Evolutionary conservation across 2,797 vertebrate species (phyloP).

Genomic region (Pteronotus mesoamericanus): DNA sequence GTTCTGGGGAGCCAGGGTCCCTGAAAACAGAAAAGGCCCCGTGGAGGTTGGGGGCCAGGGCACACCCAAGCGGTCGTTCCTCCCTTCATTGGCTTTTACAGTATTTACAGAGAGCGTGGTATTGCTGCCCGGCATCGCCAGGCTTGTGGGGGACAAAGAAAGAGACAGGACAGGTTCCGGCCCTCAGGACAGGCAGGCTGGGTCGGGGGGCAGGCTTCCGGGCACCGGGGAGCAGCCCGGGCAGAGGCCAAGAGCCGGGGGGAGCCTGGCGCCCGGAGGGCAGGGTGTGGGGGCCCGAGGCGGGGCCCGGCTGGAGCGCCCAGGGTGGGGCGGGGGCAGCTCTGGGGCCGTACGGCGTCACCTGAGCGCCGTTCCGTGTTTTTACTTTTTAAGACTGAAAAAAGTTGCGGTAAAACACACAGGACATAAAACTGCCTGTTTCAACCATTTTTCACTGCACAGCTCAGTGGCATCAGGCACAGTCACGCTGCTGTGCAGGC

Average conservation of each 20-base stretch:
- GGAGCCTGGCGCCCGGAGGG: accelerated
- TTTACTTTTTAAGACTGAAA: neutral
- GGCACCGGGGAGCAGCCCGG: neutral
- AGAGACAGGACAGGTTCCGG: neutral
- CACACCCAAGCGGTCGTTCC: neutral
- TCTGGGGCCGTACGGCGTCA: neutral
- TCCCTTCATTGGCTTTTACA: neutral
- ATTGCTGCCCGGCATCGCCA: accelerated
- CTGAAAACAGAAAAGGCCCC: too few relatives aligned
- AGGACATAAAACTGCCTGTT: neutral
- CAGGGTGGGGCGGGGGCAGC: neutral
- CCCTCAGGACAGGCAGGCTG: accelerated
- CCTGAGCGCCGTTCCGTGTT: neutral
- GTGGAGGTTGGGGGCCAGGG: accelerated
- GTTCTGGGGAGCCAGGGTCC: neutral
- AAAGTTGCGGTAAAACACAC: neutral
- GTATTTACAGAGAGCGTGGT: neutral
- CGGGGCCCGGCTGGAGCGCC: neutral
- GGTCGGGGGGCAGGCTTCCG: neutral
- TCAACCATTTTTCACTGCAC: accelerated
- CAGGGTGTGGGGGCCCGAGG: too few relatives aligned
- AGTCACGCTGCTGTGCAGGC: accelerated
- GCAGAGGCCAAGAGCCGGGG: neutral
- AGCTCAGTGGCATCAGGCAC: too few relatives aligned
- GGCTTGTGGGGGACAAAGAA: neutral